phyloP scores from a whole-genome alignment of 2,797 vertebrate species.

The Cyprinodon diabolis region DNA sequence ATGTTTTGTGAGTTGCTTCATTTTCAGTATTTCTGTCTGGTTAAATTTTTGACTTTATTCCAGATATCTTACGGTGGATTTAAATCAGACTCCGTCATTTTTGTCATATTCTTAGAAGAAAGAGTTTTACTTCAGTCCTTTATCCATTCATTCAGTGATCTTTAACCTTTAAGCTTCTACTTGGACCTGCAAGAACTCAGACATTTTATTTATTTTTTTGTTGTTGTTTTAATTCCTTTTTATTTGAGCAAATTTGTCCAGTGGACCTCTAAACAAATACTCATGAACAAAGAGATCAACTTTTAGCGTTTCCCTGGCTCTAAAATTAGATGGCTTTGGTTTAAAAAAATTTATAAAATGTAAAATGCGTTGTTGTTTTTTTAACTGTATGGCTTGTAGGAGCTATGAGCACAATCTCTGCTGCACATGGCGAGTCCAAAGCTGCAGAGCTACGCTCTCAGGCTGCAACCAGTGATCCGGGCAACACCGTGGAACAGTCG shows the following conservation, averaged over 20 bases:
- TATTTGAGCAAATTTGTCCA: too few species aligned
- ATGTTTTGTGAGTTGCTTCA: neutral
- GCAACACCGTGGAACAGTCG: constrained; percentile 80
- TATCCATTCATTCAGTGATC: too few species aligned
- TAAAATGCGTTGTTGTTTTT: neutral
- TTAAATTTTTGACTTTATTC: neutral
- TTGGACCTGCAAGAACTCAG: neutral
- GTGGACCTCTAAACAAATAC: too few species aligned
- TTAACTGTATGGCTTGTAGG: constrained; percentile 73
- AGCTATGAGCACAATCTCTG: constrained; percentile 88
- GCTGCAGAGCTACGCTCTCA: constrained; percentile 84
- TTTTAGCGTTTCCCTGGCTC: neutral
- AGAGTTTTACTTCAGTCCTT: too few species aligned
- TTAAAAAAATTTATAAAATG: neutral
- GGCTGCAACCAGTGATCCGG: constrained; percentile 77
- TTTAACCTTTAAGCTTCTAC: too few species aligned
- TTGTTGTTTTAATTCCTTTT: neutral
- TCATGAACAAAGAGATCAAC: too few species aligned
- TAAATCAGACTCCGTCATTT: too few species aligned
- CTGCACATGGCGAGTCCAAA: constrained; percentile 85
- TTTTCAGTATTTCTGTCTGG: neutral
- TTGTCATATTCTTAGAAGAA: too few species aligned
- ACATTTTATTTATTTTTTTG: neutral
- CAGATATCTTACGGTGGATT: too few species aligned
- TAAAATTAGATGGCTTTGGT: neutral